Evolutionary conservation across 2,888 invertebrate species (phyloP), one percentile per base, ranked within the genome.

Genomic region (Yponomeuta malinellus): DNA sequence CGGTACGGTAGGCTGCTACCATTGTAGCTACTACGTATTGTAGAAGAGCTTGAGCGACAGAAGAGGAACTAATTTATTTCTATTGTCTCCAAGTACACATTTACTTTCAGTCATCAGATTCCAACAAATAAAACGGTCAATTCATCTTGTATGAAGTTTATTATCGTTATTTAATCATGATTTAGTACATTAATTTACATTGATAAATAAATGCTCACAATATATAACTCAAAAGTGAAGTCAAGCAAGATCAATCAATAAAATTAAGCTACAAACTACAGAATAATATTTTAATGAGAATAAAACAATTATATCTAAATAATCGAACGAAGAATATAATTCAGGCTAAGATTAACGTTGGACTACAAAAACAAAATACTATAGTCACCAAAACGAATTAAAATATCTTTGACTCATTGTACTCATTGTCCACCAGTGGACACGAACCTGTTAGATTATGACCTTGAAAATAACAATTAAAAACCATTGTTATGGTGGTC

Each of bases 151-250:
- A 89, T 88, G 86, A 88, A 87, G 81, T 88, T 89, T 89, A 88
- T 87, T 83, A 84, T 82, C 79, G 85, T 84, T 64, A 85, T 84
- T 85, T 84, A 83, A 90, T 87, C 85, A 89, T 89, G 89, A 90
- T 90, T 89, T 82, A 86, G 83, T 85, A 87, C 85, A 85, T 88
- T 85, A 88, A 84, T 87, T 87, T 87, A 85, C 85, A 87, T 82
- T 78, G 86, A 89, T 88, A 90, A 90, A 90, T 90, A 91, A 91
- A 90, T 91, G 91, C 90, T 84, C 81, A 83, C 81, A 83, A 83
- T 84, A 77, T 79, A 59, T 59, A 80, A 69, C 71, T 48, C 2
- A 79, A 82, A 74, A 79, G 80, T 80, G 79, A 82, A 76, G 86
- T 89, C 85, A 84, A 82, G 81, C 80, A 79, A 74, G 84, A 83